phyloP scores from a whole-genome alignment of 2,113 vertebrate genomes.

The Myocastor coypus region DNA sequence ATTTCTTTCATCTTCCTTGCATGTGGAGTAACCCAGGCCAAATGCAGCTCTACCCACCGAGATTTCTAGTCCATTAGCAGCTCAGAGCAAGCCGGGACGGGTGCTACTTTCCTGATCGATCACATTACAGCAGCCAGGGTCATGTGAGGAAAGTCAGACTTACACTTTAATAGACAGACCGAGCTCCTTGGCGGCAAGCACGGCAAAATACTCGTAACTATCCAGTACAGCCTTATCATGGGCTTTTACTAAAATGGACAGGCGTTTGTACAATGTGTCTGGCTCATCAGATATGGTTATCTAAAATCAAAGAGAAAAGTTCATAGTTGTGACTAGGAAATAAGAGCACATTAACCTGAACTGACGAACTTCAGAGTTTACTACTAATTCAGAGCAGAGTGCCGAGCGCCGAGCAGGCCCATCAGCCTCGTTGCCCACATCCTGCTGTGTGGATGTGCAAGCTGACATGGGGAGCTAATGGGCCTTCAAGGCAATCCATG shows the following conservation, averaged over 20 bases:
- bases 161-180: slow-evolving; percentile 93
- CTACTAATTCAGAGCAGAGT: neutral
- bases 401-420: neutral
- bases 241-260: slow-evolving; percentile 94
- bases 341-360: neutral
- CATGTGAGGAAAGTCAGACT: slow-evolving; percentile 83
- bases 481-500: slow-evolving; percentile 4
- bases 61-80: neutral
- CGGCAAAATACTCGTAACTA: slow-evolving; percentile 96
- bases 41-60: neutral
- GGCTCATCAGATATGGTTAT: slow-evolving; percentile 93
- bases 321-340: slow-evolving; percentile 50
- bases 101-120: neutral
- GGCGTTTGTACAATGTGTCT: slow-evolving; percentile 92
- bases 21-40: neutral
- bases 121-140: neutral
- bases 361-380: neutral
- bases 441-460: neutral
- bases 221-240: slow-evolving; percentile 95
- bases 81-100: neutral
- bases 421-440: neutral
- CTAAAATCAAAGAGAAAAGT: slow-evolving; percentile 84
- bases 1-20: neutral
- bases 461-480: neutral
- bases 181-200: slow-evolving; percentile 94